phyloP scores from a whole-genome alignment of 1,140 invertebrate species.

The Tetramorium parvispinum region DNA sequence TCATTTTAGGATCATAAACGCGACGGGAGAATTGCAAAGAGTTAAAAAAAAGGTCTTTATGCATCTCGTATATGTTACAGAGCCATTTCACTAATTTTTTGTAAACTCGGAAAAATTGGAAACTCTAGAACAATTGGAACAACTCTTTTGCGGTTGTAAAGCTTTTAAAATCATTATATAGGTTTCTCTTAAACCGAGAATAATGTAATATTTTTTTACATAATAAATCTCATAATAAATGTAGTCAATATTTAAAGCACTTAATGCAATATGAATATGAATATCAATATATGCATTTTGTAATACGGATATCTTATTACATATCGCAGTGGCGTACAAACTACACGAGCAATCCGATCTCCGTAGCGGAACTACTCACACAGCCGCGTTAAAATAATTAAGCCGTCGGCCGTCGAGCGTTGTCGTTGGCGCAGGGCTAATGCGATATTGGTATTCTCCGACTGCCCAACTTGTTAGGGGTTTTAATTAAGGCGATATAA shows the following conservation, averaged over 20 bases:
- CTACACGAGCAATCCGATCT: constrained; percentile 23
- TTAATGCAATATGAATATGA: constrained; percentile 16
- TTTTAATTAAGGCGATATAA: constrained; percentile 85
- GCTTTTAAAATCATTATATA: background rate
- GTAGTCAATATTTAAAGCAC: background rate
- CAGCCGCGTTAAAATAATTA: constrained; percentile 72
- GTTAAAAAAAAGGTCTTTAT: background rate
- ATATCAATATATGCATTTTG: background rate
- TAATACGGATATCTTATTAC: constrained; percentile 39
- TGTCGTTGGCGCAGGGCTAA: constrained; percentile 67
- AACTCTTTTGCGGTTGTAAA: background rate
- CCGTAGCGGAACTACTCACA: constrained; percentile 31
- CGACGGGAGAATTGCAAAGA: background rate
- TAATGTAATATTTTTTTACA: background rate
- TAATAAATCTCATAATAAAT: background rate
- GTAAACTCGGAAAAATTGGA: background rate
- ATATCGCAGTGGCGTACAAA: constrained; percentile 9
- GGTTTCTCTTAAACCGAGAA: background rate
- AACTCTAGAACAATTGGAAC: background rate
- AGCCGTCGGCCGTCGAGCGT: constrained; percentile 58
- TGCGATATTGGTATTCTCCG: constrained; percentile 83
- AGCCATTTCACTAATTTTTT: background rate
- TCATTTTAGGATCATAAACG: background rate
- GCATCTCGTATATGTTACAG: background rate
- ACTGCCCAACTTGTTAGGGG: constrained; percentile 84